Percentiles rank a stretch among this genome's conserved stretches.
Conservation (phyloP, 1,140 invertebrate species). For the Holotrichia oblita region DNA sequence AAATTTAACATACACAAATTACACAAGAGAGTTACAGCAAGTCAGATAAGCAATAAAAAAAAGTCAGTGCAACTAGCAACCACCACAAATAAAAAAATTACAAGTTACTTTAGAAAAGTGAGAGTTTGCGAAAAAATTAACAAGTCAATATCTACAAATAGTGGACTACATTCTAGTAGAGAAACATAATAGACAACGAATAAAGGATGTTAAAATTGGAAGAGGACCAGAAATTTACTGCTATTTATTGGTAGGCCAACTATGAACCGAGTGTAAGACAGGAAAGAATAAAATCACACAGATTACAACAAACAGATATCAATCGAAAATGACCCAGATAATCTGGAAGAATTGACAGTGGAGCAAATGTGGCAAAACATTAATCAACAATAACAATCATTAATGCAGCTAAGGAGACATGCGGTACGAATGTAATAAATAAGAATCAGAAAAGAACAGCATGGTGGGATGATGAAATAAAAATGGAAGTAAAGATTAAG, state of each 20-base stretch:
- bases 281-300: background rate
- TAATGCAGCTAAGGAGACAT: conserved; percentile 2
- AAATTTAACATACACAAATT: too few relatives aligned
- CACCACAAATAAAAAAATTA: too few relatives aligned
- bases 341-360: background rate
- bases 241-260: too few relatives aligned
- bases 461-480: background rate
- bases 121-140: too few relatives aligned
- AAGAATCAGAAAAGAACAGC: background rate
- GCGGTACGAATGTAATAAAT: background rate
- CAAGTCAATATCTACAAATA: too few relatives aligned
- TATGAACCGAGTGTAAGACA: background rate
- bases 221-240: background rate
- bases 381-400: background rate
- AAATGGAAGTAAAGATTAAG: background rate
- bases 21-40: too few relatives aligned
- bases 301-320: background rate
- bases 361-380: background rate
- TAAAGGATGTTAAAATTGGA: background rate
- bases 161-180: too few relatives aligned
- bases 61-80: too few relatives aligned
- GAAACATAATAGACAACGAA: too few relatives aligned
- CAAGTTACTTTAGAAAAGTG: too few relatives aligned
- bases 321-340: background rate
- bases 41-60: too few relatives aligned